Evolutionary conservation across 1,140 invertebrate species (phyloP).

Genomic region (Zophobas morio): DNA sequence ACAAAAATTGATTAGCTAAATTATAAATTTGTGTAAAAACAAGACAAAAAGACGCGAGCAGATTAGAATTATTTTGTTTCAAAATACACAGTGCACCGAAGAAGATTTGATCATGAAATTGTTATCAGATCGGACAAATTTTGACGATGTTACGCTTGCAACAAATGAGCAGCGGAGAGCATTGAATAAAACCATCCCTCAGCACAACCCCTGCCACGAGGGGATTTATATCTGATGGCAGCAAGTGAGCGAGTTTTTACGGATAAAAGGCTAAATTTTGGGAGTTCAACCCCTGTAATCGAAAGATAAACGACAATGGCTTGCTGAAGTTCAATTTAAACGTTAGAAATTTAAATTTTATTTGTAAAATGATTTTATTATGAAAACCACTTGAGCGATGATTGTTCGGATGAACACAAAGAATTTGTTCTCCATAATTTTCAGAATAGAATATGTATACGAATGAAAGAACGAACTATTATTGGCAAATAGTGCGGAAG

Average conservation of each 20-base stretch:
- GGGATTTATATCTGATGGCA: conserved; percentile 40
- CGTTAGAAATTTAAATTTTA: not conserved
- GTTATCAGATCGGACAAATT: conserved; percentile 21
- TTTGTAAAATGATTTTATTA: no score
- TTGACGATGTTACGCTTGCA: not conserved
- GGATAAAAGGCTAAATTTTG: conserved; percentile 12
- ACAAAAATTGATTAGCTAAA: conserved; percentile 31
- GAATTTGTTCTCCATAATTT: no score
- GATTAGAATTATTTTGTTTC: conserved; percentile 7
- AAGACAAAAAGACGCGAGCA: conserved; percentile 8
- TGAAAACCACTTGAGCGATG: no score
- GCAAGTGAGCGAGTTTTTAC: conserved; percentile 36
- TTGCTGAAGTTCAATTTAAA: not conserved
- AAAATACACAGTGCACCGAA: not conserved
- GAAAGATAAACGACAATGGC: not conserved
- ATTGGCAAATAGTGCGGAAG: no score
- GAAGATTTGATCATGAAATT: not conserved
- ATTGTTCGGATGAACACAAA: no score
- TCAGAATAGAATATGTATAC: no score
- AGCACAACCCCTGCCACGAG: conserved; percentile 13
- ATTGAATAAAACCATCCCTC: conserved; percentile 39
- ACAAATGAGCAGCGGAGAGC: conserved; percentile 36
- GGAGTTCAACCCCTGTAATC: conserved; percentile 1
- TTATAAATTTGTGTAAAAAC: conserved; percentile 37
- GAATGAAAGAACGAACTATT: no score